Evolutionary conservation across 1,140 invertebrate species (phyloP), one percentile per base, ranked within the genome.

Genomic region (Caenorhabditis inopinata): DNA sequence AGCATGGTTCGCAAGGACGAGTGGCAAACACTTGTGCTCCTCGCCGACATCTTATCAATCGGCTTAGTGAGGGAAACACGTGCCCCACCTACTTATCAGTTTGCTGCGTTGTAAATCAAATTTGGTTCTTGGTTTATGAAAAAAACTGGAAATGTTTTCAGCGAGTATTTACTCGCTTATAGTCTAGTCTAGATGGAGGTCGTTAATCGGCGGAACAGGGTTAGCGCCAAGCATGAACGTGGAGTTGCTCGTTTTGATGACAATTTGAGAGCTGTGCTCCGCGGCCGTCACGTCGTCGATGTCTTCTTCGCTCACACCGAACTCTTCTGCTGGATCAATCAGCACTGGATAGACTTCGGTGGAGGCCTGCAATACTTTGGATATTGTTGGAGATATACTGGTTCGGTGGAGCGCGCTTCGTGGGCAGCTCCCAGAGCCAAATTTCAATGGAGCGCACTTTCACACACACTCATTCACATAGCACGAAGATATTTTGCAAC

Each of bases 51-150:
- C 53, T 62, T 62, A 62, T 62, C 53, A 32, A 62, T 4, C n/a
- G n/a, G 11, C 49, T 51, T 25, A 25, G n/a, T 16, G 12, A 25
- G 58, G 25, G n/a, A 14, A 58, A 12, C 25, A 58, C 27, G 25
- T 58, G 51, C 27, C 27, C 0, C 25, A 6, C 27, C n/a, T 32
- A 42, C 38, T 42, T 42, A 7, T 42, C 14, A 42, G 14, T 42
- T 42, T 42, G 14, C 14, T 42, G 29, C 27, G 32, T 68, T 32
- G 38, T 68, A 29, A 68, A 68, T 68, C 58, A 68, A 29, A 21
- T 9, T n/a, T 18, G 58, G 32, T 68, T 68, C 38, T 68, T 68
- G 58, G 58, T 68, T 68, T 68, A 68, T 68, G 58, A 29, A 68
- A 68, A 21, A 68, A 38, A 38, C 6, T 32, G 1, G 16, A 7